phyloP scores from a whole-genome alignment of 2,113 vertebrate species.

The Nycticryphes semicollaris region DNA sequence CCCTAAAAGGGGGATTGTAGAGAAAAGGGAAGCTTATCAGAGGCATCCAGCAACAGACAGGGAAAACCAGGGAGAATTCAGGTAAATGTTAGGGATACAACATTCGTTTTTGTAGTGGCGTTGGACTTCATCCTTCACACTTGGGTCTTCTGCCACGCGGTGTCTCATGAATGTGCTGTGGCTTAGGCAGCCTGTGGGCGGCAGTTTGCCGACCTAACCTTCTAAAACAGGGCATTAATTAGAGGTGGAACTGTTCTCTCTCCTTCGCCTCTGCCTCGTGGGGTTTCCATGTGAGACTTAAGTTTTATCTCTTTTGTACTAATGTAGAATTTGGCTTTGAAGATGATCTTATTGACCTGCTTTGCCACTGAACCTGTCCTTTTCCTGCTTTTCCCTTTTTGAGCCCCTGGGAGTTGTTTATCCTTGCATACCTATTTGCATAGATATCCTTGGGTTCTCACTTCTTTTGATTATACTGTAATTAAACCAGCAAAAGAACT shows the following conservation, averaged over 20 bases:
- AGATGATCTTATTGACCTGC: background rate
- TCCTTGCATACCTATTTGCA: background rate
- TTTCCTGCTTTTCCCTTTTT: background rate
- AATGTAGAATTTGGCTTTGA: background rate
- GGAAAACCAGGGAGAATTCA: background rate
- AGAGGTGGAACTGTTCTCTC: background rate
- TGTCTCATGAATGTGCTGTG: fast-evolving
- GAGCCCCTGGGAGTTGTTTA: background rate
- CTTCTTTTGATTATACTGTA: background rate
- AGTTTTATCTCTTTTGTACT: background rate
- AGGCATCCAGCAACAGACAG: background rate
- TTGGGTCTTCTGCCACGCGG: background rate
- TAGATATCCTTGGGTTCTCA: background rate
- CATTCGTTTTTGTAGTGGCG: background rate
- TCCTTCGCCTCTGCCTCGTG: background rate
- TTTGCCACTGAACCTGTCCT: background rate
- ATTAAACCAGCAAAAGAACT: background rate
- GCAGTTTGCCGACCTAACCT: background rate
- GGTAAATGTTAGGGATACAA: background rate
- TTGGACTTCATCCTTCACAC: background rate
- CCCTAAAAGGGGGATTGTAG: background rate
- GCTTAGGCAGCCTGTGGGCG: background rate
- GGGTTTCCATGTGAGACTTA: background rate
- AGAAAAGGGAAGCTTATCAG: background rate
- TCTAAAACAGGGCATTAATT: background rate